Evolutionary conservation across 2,888 invertebrate species (phyloP).

Genomic region (Heliconius ethilla): DNA sequence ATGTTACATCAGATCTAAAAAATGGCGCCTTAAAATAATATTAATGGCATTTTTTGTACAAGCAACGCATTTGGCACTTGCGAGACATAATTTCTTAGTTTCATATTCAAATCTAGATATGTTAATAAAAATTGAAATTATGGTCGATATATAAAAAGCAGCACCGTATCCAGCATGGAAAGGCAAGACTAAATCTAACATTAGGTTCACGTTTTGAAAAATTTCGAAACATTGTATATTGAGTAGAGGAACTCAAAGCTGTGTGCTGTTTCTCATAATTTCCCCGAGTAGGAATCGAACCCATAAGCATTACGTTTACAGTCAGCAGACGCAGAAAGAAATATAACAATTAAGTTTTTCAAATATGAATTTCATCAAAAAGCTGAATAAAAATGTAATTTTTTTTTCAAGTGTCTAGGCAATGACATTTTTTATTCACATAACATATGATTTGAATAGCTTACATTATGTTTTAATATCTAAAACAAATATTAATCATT

Average conservation of each 20-base stretch:
- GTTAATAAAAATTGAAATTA: conserved; percentile 5
- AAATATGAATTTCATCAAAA: too few relatives aligned
- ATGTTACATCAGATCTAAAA: conserved; percentile 28
- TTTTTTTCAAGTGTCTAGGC: neutral
- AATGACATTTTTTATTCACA: neutral
- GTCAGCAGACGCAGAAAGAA: too few relatives aligned
- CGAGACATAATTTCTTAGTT: conserved; percentile 52
- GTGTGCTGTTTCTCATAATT: too few relatives aligned
- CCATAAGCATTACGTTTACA: too few relatives aligned
- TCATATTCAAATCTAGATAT: conserved; percentile 12
- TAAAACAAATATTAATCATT: conserved; percentile 1
- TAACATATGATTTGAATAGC: neutral
- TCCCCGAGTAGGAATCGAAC: too few relatives aligned
- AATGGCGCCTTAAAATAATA: conserved; percentile 46
- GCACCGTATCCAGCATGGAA: too few relatives aligned
- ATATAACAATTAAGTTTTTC: too few relatives aligned
- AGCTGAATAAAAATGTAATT: neutral
- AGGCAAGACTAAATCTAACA: too few relatives aligned
- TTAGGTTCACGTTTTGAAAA: neutral
- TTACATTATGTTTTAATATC: neutral
- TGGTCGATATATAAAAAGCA: too few relatives aligned
- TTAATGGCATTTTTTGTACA: conserved; percentile 68
- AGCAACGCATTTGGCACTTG: conserved; percentile 69
- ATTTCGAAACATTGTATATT: neutral
- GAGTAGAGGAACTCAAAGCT: neutral